Percentiles rank a stretch among this genome's conserved stretches.
These are phyloP conservation scores for Notolepis coatsorum DNA, from an alignment of 2,797 vertebrate species.

Conservation along the genomic window DNA sequence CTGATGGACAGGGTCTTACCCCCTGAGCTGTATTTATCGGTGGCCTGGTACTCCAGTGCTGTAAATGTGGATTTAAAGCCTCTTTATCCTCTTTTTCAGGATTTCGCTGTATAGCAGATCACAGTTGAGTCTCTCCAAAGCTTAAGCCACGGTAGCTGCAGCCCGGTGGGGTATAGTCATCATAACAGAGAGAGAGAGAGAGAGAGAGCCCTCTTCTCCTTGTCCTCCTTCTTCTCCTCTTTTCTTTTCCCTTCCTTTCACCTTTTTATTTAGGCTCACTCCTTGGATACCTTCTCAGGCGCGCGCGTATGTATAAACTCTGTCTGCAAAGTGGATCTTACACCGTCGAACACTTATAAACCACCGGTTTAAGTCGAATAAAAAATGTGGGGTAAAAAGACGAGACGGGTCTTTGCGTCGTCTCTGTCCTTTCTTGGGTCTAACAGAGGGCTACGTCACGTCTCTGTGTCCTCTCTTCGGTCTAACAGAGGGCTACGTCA, in stretches of 20 bases:
- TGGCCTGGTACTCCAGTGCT: constrained; percentile 72
- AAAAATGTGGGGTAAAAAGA: constrained; percentile 53
- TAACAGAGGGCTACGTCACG: too few species aligned
- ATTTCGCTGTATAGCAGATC: constrained; percentile 77
- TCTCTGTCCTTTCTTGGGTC: constrained; percentile 62
- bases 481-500: too few species aligned
- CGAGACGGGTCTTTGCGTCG: constrained; percentile 31
- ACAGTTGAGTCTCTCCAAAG: constrained; percentile 69
- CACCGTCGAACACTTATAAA: constrained; percentile 31
- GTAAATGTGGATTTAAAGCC: constrained; percentile 82
- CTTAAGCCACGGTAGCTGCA: constrained; percentile 74
- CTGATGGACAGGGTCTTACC: constrained; percentile 81
- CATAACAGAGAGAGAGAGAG: constrained; percentile 45
- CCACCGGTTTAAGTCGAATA: constrained; percentile 62
- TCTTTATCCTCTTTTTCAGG: constrained; percentile 80
- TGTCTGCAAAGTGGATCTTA: constrained; percentile 74
- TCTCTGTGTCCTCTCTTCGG: too few species aligned
- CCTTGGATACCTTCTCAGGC: constrained; percentile 66
- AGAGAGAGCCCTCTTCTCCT: too few species aligned
- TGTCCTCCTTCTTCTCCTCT: too few species aligned
- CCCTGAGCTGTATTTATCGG: constrained; percentile 82
- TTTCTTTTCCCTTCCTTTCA: too few species aligned
- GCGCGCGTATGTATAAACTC: too few species aligned
- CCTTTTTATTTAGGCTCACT: constrained; percentile 35
- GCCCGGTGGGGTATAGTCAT: constrained; percentile 68